Percentiles rank a stretch among this genome's conserved stretches.
These are phyloP conservation scores for Turnix velox DNA, from an alignment of 2,113 vertebrate species.

Conservation along the genomic window DNA sequence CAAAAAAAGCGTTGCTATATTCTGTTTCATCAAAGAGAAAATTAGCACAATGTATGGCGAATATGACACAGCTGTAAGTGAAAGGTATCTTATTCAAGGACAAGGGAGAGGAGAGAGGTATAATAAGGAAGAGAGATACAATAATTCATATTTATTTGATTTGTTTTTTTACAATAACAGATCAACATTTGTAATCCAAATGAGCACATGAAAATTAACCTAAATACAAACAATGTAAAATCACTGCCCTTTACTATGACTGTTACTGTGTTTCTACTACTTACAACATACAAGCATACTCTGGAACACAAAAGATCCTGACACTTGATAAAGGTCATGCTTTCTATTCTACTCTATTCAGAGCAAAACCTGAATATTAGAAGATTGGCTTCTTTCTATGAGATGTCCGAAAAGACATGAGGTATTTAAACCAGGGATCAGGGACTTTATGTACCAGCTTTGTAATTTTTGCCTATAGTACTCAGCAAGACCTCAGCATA, in stretches of 20 bases:
- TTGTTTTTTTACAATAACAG: not conserved
- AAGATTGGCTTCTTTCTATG: not conserved
- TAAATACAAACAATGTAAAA: conserved; percentile 34
- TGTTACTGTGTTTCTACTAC: not conserved
- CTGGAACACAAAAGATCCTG: not conserved
- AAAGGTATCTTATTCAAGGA: not conserved
- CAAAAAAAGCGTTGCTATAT: not conserved
- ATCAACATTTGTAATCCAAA: conserved; percentile 40
- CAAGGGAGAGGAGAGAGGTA: not conserved
- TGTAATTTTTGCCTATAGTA: not conserved
- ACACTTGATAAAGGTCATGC: conserved; percentile 23
- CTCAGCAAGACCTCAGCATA: not conserved
- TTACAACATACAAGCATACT: not conserved
- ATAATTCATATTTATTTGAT: not conserved
- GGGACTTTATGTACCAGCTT: not conserved
- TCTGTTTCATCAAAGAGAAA: not conserved
- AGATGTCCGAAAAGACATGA: not conserved
- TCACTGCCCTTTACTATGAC: conserved; percentile 2
- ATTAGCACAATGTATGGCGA: not conserved
- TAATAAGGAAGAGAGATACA: not conserved
- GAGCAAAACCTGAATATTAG: not conserved
- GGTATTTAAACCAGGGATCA: not conserved
- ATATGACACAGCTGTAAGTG: not conserved
- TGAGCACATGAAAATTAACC: conserved; percentile 5
- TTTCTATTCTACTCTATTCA: not conserved